These are phyloP conservation scores for Pterocles burchelli DNA, from an alignment of 2,113 vertebrate genomes.

Conservation along the genomic window DNA sequence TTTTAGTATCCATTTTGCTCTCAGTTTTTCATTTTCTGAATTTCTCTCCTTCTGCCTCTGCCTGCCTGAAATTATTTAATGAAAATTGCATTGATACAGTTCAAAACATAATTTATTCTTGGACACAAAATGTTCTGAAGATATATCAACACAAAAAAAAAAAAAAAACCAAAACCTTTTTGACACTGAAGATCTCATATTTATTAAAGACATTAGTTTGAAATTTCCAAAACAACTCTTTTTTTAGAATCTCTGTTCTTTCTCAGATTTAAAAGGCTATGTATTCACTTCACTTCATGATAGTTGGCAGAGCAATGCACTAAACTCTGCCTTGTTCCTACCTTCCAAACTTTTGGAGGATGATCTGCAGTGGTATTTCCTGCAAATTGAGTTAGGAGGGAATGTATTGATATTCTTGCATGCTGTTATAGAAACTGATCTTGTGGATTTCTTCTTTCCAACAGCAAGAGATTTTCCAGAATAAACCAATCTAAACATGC, in stretches of 20 bases:
- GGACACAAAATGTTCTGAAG: neutral
- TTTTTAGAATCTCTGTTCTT: neutral
- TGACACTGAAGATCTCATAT: neutral
- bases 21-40: neutral
- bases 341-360: neutral
- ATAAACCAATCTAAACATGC: neutral
- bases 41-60: neutral
- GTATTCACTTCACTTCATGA: neutral
- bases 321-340: neutral
- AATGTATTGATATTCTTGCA: neutral
- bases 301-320: neutral
- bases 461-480: neutral
- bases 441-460: neutral
- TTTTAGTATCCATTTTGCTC: neutral
- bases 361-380: neutral
- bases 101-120: conserved; percentile 17
- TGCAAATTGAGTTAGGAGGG: neutral
- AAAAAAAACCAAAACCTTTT: neutral
- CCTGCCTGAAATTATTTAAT: conserved; percentile 2
- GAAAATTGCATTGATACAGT: neutral
- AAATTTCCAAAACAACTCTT: neutral
- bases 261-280: neutral
- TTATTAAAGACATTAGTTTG: neutral
- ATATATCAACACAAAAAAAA: neutral
- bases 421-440: neutral